phyloP scores from a whole-genome alignment of 2,113 vertebrate species.

The Rhinolophus ferrumequinum region DNA sequence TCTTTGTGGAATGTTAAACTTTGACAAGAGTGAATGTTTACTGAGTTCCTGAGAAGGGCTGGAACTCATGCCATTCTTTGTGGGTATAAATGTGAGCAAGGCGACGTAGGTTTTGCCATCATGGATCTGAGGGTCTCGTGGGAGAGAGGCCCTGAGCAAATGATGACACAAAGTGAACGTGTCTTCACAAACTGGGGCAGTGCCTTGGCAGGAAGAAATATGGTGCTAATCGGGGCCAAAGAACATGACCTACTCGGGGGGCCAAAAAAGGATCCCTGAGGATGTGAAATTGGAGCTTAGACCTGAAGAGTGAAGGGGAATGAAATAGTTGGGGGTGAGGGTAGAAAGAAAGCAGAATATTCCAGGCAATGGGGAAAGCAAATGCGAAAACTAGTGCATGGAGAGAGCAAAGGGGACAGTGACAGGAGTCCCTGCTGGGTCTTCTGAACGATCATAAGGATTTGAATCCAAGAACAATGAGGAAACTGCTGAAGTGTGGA shows the following conservation, averaged over 20 bases:
- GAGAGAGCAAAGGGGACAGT: not conserved
- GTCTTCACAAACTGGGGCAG: not conserved
- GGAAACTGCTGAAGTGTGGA: not conserved
- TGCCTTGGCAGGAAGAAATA: fast-evolving
- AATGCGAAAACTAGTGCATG: not conserved
- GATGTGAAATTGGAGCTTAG: not conserved
- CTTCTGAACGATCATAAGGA: not conserved
- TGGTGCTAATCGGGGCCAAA: no score
- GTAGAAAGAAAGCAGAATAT: not conserved
- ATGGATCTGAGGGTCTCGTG: fast-evolving
- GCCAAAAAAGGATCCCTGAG: not conserved
- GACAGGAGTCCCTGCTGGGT: not conserved
- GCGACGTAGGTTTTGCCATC: not conserved
- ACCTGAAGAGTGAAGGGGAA: not conserved
- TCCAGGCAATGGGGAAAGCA: not conserved
- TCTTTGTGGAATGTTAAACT: not conserved
- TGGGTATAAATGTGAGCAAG: not conserved
- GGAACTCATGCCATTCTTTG: not conserved
- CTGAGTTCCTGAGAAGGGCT: not conserved
- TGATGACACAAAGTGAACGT: no score
- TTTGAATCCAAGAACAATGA: not conserved
- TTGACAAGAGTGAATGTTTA: not conserved
- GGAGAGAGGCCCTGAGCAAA: not conserved
- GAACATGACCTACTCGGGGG: not conserved
- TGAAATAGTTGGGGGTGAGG: not conserved